A percentile compares a stretch with the other conserved stretches of the same genome.
Conservation (phyloP, 2,113 vertebrate genomes). For the Leucopsar rothschildi region DNA sequence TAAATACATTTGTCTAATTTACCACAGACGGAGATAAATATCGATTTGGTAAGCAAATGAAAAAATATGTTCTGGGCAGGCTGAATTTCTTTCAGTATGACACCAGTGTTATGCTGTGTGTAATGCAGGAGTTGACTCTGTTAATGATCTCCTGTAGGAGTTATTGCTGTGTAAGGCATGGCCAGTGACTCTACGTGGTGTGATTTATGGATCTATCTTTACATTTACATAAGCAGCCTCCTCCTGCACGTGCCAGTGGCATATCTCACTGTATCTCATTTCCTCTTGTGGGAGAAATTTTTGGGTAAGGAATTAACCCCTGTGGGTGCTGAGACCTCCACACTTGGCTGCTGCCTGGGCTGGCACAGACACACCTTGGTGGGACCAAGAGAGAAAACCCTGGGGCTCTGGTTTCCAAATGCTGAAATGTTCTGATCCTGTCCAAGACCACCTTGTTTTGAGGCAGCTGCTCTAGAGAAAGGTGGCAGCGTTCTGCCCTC, state of each 20-base stretch:
- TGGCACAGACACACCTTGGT: background rate
- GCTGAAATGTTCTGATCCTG: conserved; percentile 5
- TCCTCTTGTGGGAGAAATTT: background rate
- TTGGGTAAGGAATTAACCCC: background rate
- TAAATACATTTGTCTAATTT: background rate
- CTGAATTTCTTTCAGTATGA: background rate
- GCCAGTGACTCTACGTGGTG: background rate
- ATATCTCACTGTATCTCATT: background rate
- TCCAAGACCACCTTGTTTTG: background rate
- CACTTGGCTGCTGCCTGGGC: background rate
- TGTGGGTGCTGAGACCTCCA: background rate
- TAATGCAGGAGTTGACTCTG: background rate
- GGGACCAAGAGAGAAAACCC: background rate
- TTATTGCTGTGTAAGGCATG: background rate
- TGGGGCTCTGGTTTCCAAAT: background rate
- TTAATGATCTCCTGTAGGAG: background rate
- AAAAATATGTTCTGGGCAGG: background rate
- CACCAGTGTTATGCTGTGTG: background rate
- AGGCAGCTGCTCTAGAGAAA: background rate
- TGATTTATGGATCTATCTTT: background rate
- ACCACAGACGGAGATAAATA: background rate
- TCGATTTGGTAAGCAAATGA: conserved; percentile 12
- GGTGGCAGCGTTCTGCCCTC: background rate
- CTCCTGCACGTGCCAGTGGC: background rate
- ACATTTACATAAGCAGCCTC: background rate